Conservation (phyloP, 2,113 vertebrate species). For the Tachysurus fulvidraco region DNA sequence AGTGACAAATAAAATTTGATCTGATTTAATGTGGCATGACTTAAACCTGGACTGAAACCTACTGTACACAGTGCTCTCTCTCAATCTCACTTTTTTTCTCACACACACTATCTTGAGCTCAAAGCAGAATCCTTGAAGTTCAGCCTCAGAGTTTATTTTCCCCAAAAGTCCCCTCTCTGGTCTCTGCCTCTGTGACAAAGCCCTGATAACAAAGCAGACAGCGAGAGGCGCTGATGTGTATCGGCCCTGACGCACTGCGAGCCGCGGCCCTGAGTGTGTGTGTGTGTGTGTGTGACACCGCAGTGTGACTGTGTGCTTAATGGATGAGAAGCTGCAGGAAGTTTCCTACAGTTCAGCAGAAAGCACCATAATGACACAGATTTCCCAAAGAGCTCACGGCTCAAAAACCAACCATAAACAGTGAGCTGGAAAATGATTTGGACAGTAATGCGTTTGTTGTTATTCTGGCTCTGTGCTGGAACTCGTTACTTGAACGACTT, state of each 20-base stretch:
- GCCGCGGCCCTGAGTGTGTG: constrained; percentile 27
- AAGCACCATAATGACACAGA: constrained; percentile 28
- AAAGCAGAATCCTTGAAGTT: background rate
- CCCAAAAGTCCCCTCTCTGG: background rate
- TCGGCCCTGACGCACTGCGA: constrained; percentile 24
- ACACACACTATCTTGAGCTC: constrained; percentile 4
- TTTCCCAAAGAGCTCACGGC: constrained; percentile 14
- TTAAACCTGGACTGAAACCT: background rate
- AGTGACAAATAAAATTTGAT: too few species aligned
- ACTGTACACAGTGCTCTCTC: background rate
- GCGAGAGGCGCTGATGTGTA: constrained; percentile 34
- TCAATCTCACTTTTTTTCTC: background rate
- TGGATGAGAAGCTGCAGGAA: constrained; percentile 33
- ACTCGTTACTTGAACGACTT: background rate
- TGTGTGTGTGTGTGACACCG: constrained; percentile 36
- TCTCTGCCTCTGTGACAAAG: background rate
- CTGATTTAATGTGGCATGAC: too few species aligned
- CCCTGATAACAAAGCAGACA: constrained; percentile 26
- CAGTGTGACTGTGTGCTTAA: constrained; percentile 45
- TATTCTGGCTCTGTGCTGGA: background rate
- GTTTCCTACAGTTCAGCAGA: constrained; percentile 31
- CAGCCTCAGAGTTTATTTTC: constrained; percentile 6
- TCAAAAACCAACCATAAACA: background rate
- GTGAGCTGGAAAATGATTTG: background rate
- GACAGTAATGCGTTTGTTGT: background rate